Evolutionary conservation across 1,140 invertebrate species (phyloP), one percentile per base, ranked within the genome.

Genomic region (Hyposmocoma kahamanoa): DNA sequence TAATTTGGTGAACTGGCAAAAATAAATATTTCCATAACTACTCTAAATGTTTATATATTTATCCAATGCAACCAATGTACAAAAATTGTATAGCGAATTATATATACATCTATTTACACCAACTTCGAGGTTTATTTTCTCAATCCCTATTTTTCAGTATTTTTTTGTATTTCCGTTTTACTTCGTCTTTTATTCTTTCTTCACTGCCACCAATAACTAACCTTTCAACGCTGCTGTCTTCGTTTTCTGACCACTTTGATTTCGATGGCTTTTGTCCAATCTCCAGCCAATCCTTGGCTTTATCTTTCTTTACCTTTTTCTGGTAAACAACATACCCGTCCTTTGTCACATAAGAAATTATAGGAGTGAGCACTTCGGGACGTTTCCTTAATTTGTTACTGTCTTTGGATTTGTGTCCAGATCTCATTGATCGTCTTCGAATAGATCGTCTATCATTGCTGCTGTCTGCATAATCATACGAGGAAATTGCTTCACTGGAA

Each of bases 311-410:
- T 20, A 80, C 71, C 47, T 80, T 80, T 42, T 80, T 80, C 46
- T 80, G 72, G 47, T 79, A 83, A 8, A 80, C 59, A 5, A 80
- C 72, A 42, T 66, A 65, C 2, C 79, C 79, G 20, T 75, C 65
- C 18, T 68, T 68, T 1, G 76, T 80, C 5, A 83, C 62, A 32
- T 72, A 69, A 0, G 66, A 69, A 2, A 69, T 53, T 4, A 72
- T 63, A 11, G 69, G 69, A 19, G 66, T 69, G 3, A 72, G 47
- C 0, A 64, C 58, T 41, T 64, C 48, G 1, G 47, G 48, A 2
- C 47, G 56, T 26, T 47, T 54, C 18, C 50, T 50, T 18, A 42
- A 15, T 36, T 1, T 2, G 1, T 6, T 11, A 28, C n/a, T n/a
- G n/a, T n/a, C n/a, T n/a, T n/a, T n/a, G n/a, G n/a, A n/a, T n/a